Conservation (phyloP, 2,888 invertebrate genomes). For the Bruchidius siliquastri region DNA sequence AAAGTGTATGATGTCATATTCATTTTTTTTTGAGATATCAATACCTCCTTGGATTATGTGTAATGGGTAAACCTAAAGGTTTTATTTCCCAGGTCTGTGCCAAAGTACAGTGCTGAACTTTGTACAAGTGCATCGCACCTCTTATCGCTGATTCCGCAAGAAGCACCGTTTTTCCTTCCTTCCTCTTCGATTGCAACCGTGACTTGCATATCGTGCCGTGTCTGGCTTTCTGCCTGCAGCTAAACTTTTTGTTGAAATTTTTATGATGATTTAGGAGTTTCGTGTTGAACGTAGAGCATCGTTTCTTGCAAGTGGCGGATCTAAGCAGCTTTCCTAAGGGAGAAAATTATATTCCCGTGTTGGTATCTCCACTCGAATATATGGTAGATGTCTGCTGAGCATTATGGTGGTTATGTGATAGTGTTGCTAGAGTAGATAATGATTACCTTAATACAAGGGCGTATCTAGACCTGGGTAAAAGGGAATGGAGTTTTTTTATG, state of each 20-base stretch:
- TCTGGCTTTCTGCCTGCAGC: neutral
- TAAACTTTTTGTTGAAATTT: neutral
- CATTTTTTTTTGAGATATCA: too few species aligned
- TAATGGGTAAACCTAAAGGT: too few species aligned
- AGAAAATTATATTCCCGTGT: neutral
- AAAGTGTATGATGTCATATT: too few species aligned
- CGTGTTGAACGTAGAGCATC: neutral
- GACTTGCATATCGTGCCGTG: neutral
- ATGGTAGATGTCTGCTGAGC: neutral
- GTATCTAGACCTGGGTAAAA: too few species aligned
- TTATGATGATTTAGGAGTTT: neutral
- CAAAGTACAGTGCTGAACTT: neutral
- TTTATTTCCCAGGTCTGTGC: too few species aligned
- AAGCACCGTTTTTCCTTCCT: neutral
- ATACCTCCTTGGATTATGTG: too few species aligned
- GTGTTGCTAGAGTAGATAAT: too few species aligned
- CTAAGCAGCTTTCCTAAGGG: neutral
- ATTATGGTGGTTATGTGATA: too few species aligned
- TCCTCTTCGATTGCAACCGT: neutral
- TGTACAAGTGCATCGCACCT: neutral
- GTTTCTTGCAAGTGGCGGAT: neutral
- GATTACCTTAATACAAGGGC: too few species aligned
- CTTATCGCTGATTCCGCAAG: neutral
- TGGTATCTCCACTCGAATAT: neutral
- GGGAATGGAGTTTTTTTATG: too few species aligned